phyloP scores from a whole-genome alignment of 2,888 invertebrate genomes.

The Strigamia transsilvanica region DNA sequence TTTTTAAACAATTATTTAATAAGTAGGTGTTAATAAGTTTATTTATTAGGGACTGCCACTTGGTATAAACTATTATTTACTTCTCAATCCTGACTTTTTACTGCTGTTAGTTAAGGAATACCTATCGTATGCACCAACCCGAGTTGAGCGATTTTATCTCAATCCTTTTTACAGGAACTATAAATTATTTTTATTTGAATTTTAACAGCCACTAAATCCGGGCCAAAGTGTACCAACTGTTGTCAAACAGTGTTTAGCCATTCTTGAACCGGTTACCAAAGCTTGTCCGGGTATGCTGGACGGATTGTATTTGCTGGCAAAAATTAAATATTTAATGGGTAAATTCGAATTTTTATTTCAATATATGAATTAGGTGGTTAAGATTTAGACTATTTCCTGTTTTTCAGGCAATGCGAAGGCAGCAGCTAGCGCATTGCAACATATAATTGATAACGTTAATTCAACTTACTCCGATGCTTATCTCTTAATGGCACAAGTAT shows the following conservation, averaged over 20 bases:
- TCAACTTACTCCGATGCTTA: slow-evolving; percentile 84
- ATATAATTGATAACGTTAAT: slow-evolving; percentile 77
- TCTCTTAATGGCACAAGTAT: slow-evolving; percentile 75
- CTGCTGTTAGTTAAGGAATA: slow-evolving; percentile 80
- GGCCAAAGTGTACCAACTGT: slow-evolving; percentile 65
- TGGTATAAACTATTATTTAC: slow-evolving; percentile 77
- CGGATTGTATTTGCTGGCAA: slow-evolving; percentile 74
- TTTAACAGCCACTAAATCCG: slow-evolving; percentile 71
- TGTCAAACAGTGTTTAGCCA: slow-evolving; percentile 71
- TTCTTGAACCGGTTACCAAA: slow-evolving; percentile 77
- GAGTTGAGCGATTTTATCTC: slow-evolving; percentile 56
- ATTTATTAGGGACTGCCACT: slow-evolving; percentile 69
- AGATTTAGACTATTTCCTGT: background rate
- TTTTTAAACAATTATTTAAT: background rate
- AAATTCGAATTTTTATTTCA: background rate
- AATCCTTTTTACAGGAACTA: no score
- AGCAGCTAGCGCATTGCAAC: slow-evolving; percentile 76
- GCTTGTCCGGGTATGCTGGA: slow-evolving; percentile 82
- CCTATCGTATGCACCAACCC: slow-evolving; percentile 71
- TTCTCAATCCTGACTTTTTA: slow-evolving; percentile 86
- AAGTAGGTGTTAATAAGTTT: background rate
- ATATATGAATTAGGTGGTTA: background rate
- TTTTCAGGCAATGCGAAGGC: slow-evolving; percentile 73
- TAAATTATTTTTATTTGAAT: no score
- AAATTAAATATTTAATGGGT: slow-evolving; percentile 78